Evolutionary conservation across 1,140 invertebrate species (phyloP).

Genomic region (Uloborus diversus): DNA sequence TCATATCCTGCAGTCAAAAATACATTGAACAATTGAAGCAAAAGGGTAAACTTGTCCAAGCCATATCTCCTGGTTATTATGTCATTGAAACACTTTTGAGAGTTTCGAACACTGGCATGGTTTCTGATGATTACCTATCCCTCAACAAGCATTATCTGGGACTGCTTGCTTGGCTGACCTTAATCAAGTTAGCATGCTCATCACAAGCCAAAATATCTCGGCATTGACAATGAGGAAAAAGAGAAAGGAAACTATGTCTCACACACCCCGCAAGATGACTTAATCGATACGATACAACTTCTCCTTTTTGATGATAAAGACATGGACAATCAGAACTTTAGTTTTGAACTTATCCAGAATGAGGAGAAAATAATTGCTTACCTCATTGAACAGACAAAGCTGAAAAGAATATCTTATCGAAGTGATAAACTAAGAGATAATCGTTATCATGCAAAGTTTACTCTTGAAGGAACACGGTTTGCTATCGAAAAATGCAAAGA

Average conservation of each 20-base stretch:
- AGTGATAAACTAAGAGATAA: not conserved
- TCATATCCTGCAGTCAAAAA: not conserved
- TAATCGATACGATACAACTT: slow-evolving; percentile 14
- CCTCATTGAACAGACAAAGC: slow-evolving; percentile 9
- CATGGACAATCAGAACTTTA: not conserved
- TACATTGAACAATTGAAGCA: slow-evolving; percentile 6
- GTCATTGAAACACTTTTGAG: slow-evolving; percentile 26
- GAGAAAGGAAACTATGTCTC: not conserved
- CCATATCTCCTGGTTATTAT: slow-evolving; percentile 25
- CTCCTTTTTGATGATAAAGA: not conserved
- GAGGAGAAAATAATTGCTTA: not conserved
- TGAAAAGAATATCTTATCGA: not conserved
- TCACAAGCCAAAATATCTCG: slow-evolving; percentile 43
- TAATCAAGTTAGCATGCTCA: slow-evolving; percentile 37
- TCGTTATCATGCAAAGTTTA: not conserved
- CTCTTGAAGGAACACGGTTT: slow-evolving; percentile 17
- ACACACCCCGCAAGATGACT: slow-evolving; percentile 18
- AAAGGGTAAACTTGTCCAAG: not conserved
- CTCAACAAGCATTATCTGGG: not conserved
- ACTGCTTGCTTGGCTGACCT: slow-evolving; percentile 31
- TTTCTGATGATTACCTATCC: too few relatives aligned
- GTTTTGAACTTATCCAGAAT: not conserved
- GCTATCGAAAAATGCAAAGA: slow-evolving; percentile 33
- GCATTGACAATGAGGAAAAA: not conserved
- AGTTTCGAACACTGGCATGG: not conserved